These are phyloP conservation scores for Caligus rogercresseyi DNA, from an alignment of 1,140 invertebrate genomes.

Conservation along the genomic window DNA sequence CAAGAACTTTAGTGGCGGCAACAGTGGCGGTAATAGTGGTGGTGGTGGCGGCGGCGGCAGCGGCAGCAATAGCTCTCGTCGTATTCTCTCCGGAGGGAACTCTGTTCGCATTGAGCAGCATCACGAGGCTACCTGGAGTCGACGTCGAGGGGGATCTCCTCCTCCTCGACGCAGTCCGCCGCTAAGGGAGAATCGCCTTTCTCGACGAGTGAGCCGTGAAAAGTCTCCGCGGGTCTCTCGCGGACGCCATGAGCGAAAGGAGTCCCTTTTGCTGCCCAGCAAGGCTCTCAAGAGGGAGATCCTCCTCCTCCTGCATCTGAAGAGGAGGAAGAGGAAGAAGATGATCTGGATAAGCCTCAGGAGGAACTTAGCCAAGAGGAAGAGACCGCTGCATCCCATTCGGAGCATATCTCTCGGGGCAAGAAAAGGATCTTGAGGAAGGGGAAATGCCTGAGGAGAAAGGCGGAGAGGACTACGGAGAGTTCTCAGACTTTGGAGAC, in stretches of 20 bases:
- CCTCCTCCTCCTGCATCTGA: not conserved
- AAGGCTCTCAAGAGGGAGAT: not conserved
- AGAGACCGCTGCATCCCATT: not conserved
- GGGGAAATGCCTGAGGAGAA: not conserved
- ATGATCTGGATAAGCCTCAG: not conserved
- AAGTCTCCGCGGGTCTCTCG: not conserved
- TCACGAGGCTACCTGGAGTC: not conserved
- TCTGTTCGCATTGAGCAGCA: not conserved
- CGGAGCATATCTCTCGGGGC: too few relatives aligned
- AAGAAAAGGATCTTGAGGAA: not conserved
- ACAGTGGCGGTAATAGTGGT: too few relatives aligned
- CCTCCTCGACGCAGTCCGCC: not conserved
- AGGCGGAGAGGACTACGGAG: not conserved
- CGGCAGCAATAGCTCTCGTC: not conserved
- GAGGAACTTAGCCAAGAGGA: not conserved
- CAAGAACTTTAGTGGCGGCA: too few relatives aligned
- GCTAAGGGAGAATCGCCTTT: not conserved
- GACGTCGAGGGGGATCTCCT: not conserved
- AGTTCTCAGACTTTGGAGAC: constrained; percentile 7
- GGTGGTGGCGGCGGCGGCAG: too few relatives aligned
- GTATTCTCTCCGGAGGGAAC: not conserved
- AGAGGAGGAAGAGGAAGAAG: not conserved
- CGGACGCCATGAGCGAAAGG: too few relatives aligned
- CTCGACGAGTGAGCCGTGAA: not conserved
- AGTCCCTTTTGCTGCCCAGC: not conserved